These are phyloP conservation scores for Trogon surrucura DNA, from an alignment of 2,113 vertebrate species.

Conservation along the genomic window DNA sequence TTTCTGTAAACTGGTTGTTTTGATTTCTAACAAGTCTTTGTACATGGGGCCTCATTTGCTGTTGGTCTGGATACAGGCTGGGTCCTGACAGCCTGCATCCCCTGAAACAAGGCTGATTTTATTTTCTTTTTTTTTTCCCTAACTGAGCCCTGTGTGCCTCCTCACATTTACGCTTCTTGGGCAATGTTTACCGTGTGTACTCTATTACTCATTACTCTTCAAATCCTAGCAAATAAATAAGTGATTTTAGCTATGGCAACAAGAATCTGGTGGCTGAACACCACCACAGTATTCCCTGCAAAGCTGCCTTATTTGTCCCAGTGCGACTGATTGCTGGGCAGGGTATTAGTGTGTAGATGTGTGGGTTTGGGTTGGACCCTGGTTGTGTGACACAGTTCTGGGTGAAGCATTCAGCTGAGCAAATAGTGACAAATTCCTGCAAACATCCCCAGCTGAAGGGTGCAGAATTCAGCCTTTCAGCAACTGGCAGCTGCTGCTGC, in stretches of 20 bases:
- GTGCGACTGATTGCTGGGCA: background rate
- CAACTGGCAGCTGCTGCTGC: background rate
- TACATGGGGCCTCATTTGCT: background rate
- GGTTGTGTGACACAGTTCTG: background rate
- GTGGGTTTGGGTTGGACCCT: background rate
- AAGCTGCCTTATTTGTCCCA: background rate
- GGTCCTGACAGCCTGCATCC: background rate
- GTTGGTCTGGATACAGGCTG: background rate
- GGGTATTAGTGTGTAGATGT: background rate
- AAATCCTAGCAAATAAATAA: conserved; percentile 11
- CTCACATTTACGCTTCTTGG: background rate
- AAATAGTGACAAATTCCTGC: background rate
- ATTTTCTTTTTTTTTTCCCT: background rate
- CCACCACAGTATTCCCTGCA: background rate
- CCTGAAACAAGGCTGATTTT: background rate
- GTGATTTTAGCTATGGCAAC: conserved; percentile 1
- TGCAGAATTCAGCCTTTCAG: background rate
- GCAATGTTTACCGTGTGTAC: background rate
- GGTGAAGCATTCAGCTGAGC: background rate
- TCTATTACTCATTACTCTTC: background rate
- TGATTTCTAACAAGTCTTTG: background rate
- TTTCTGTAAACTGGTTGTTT: background rate
- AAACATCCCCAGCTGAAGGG: background rate
- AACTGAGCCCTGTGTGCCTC: background rate
- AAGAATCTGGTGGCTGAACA: background rate